Evolutionary conservation across 2,113 vertebrate species (phyloP).

Genomic region (Glareola pratincola): DNA sequence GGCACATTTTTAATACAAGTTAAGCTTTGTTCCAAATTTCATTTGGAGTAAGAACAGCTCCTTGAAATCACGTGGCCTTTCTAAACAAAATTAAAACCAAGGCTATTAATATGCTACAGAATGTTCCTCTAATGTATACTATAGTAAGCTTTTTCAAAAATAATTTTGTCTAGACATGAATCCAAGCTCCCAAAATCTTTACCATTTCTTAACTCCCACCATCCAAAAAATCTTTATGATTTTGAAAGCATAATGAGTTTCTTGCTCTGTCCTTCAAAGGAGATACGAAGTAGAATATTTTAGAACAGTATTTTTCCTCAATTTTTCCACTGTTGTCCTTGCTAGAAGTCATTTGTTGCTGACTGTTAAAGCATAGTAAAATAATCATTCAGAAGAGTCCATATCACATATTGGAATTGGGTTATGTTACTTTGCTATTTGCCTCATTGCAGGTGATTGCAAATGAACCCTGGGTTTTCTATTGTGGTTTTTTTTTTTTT

Average conservation of each 20-base stretch:
- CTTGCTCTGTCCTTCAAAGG: not conserved
- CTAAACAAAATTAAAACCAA: not conserved
- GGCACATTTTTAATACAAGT: not conserved
- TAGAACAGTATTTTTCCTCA: not conserved
- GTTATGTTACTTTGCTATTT: not conserved
- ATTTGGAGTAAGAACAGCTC: not conserved
- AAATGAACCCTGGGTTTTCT: not conserved
- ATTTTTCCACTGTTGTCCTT: not conserved
- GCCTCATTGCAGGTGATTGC: not conserved
- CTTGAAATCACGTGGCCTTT: not conserved
- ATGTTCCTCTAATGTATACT: not conserved
- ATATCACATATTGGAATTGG: not conserved
- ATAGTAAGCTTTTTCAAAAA: not conserved
- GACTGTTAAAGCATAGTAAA: not conserved
- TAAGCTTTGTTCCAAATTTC: not conserved
- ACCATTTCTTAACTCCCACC: not conserved
- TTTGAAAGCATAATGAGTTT: not conserved
- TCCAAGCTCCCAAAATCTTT: not conserved
- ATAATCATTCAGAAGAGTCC: not conserved
- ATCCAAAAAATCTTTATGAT: not conserved
- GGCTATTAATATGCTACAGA: not conserved
- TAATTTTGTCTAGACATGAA: not conserved
- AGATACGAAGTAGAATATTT: not conserved
- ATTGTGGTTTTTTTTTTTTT: not conserved
- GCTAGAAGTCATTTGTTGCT: not conserved